phyloP scores from a whole-genome alignment of 2,797 vertebrate species.

The Pseudochromis fuscus region DNA sequence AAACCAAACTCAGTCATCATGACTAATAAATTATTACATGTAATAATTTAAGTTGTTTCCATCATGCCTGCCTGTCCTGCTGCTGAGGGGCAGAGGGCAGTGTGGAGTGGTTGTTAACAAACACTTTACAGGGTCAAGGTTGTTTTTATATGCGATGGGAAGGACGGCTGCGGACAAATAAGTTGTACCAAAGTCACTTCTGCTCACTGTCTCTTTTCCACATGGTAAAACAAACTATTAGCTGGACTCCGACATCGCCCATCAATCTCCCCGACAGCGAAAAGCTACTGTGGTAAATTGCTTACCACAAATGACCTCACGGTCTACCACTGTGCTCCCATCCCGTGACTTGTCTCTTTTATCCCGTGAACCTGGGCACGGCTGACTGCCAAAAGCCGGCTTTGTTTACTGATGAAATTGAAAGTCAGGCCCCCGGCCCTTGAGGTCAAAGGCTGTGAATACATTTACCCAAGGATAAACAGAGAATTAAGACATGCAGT shows the following conservation, averaged over 20 bases:
- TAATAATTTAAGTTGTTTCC: slow-evolving; percentile 26
- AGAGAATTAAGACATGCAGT: slow-evolving; percentile 46
- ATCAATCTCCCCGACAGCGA: slow-evolving; percentile 70
- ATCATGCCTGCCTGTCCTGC: slow-evolving; percentile 11
- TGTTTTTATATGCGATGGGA: slow-evolving; percentile 29
- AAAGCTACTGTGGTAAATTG: slow-evolving; percentile 59
- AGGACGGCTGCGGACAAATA: slow-evolving; percentile 48
- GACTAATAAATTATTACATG: slow-evolving; percentile 8
- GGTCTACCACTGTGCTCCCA: slow-evolving; percentile 37
- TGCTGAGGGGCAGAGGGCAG: slow-evolving; percentile 23
- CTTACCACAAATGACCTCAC: slow-evolving; percentile 60
- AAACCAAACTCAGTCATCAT: no score
- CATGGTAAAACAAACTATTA: slow-evolving; percentile 67
- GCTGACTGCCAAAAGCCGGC: slow-evolving; percentile 63
- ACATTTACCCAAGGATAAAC: slow-evolving; percentile 56
- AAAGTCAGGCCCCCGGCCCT: slow-evolving; percentile 46
- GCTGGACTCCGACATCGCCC: slow-evolving; percentile 68
- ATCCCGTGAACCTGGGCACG: slow-evolving; percentile 57
- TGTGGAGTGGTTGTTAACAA: slow-evolving; percentile 22
- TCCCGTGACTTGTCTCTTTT: slow-evolving; percentile 58
- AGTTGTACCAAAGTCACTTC: slow-evolving; percentile 68
- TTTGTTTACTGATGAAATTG: slow-evolving; percentile 75
- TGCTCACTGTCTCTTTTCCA: slow-evolving; percentile 55
- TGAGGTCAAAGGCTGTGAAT: slow-evolving; percentile 57
- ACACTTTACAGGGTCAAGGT: slow-evolving; percentile 2